Evolutionary conservation across 2,888 invertebrate species (phyloP).

Genomic region (Callimorpha dominula): DNA sequence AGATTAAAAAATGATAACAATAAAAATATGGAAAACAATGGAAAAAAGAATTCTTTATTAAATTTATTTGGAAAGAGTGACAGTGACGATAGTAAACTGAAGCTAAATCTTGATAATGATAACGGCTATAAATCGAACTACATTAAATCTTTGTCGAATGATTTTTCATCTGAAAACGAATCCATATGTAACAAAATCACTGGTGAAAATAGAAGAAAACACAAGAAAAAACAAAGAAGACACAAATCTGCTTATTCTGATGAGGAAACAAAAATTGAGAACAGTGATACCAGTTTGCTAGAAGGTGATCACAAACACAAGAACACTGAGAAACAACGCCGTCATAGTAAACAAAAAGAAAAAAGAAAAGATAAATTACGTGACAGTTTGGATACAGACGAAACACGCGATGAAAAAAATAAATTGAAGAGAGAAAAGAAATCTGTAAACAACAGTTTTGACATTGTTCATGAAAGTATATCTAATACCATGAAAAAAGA

Average conservation of each 20-base stretch:
- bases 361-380: conserved; percentile 87
- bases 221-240: conserved; percentile 94
- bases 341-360: conserved; percentile 86
- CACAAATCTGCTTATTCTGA: conserved; percentile 90
- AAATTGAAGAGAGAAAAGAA: conserved; percentile 88
- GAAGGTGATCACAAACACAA: conserved; percentile 73
- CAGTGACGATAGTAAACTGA: conserved; percentile 79
- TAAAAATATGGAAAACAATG: conserved; percentile 67
- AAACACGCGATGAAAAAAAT: conserved; percentile 84
- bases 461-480: conserved; percentile 62
- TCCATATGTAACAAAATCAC: conserved; percentile 74
- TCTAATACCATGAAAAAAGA: conserved; percentile 87
- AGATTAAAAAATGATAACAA: conserved; percentile 59
- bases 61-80: conserved; percentile 82
- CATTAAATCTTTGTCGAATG: conserved; percentile 70
- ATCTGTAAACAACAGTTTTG: conserved; percentile 62
- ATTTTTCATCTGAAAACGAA: conserved; percentile 83
- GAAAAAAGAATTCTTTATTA: conserved; percentile 75
- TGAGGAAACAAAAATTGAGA: conserved; percentile 81
- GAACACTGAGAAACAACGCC: conserved; percentile 83
- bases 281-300: conserved; percentile 58
- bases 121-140: conserved; percentile 70
- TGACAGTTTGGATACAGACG: conserved; percentile 81
- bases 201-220: conserved; percentile 90
- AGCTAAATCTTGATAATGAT: conserved; percentile 71